Evolutionary conservation across 2,113 vertebrate genomes (phyloP).

Genomic region (Coryphaenoides rupestris): DNA sequence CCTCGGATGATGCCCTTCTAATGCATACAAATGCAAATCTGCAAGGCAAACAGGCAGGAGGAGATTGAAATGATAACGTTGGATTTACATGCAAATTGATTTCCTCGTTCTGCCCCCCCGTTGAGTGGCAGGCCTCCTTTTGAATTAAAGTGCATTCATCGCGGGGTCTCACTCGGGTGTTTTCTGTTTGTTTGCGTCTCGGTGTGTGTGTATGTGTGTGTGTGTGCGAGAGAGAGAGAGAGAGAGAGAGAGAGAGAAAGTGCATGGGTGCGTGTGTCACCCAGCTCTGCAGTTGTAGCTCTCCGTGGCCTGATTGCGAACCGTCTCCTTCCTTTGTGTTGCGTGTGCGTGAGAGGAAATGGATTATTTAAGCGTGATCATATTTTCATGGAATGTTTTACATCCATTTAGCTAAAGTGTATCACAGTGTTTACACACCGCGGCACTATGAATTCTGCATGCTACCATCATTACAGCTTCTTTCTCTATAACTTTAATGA

Average conservation of each 20-base stretch:
- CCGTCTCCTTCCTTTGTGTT: slow-evolving; percentile 32
- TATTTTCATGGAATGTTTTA: slow-evolving; percentile 18
- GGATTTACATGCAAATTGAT: slow-evolving; percentile 81
- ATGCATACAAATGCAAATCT: slow-evolving; percentile 70
- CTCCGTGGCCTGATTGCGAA: slow-evolving; percentile 34
- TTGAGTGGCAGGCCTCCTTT: slow-evolving; percentile 45
- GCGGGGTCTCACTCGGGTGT: background rate
- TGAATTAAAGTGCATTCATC: slow-evolving; percentile 28
- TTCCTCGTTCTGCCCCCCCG: slow-evolving; percentile 46
- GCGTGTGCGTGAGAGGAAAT: slow-evolving; percentile 21
- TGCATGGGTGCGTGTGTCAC: too few species aligned
- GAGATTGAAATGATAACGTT: slow-evolving; percentile 72
- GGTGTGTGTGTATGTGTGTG: background rate
- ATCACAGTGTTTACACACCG: slow-evolving; percentile 8
- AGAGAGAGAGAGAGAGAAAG: too few species aligned
- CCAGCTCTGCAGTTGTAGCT: slow-evolving; percentile 21
- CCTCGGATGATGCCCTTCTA: slow-evolving; percentile 62
- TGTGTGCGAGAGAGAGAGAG: too few species aligned
- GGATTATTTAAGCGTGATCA: slow-evolving; percentile 40
- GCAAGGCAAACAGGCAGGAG: slow-evolving; percentile 57
- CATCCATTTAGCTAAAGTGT: slow-evolving; percentile 27
- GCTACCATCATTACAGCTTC: slow-evolving; percentile 9
- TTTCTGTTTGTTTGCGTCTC: background rate
- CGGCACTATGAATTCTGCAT: slow-evolving; percentile 4
- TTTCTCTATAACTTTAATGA: slow-evolving; percentile 7